phyloP scores from a whole-genome alignment of 1,140 invertebrate genomes.

The Zaprionus taronus region DNA sequence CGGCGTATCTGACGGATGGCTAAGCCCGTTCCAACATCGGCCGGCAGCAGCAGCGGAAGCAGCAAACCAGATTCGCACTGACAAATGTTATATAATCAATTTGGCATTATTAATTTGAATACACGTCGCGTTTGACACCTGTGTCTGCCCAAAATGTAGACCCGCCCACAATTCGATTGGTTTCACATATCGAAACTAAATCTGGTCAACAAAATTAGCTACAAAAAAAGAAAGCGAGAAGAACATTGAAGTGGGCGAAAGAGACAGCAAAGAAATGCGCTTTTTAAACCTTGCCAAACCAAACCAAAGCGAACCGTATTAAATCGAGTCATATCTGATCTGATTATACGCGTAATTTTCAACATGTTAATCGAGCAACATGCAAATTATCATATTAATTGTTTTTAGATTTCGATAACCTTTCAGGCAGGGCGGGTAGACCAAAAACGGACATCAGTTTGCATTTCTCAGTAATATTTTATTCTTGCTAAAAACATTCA shows the following conservation, averaged over 20 bases:
- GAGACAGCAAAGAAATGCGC: conserved; percentile 15
- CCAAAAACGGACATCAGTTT: neutral
- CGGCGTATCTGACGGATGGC: conserved; percentile 52
- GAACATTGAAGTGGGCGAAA: neutral
- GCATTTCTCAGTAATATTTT: too few relatives aligned
- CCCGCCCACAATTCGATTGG: conserved; percentile 34
- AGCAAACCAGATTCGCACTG: conserved; percentile 67
- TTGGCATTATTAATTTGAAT: conserved; percentile 80
- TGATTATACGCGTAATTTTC: conserved; percentile 8
- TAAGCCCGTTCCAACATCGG: conserved; percentile 23
- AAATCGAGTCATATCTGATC: conserved; percentile 3
- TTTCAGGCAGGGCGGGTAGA: neutral
- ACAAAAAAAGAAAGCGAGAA: neutral
- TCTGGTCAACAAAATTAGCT: conserved; percentile 1
- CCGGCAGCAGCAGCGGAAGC: conserved; percentile 20
- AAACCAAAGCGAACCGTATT: neutral
- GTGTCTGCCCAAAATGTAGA: conserved; percentile 36
- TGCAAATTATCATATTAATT: conserved; percentile 22
- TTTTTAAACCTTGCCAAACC: conserved; percentile 5
- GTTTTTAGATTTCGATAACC: neutral
- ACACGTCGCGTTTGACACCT: conserved; percentile 54
- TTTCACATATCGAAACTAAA: conserved; percentile 6
- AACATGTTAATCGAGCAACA: conserved; percentile 23
- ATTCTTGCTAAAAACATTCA: neutral
- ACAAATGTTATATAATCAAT: conserved; percentile 78